phyloP scores from a whole-genome alignment of 2,113 vertebrate species.

The Pithys albifrons region DNA sequence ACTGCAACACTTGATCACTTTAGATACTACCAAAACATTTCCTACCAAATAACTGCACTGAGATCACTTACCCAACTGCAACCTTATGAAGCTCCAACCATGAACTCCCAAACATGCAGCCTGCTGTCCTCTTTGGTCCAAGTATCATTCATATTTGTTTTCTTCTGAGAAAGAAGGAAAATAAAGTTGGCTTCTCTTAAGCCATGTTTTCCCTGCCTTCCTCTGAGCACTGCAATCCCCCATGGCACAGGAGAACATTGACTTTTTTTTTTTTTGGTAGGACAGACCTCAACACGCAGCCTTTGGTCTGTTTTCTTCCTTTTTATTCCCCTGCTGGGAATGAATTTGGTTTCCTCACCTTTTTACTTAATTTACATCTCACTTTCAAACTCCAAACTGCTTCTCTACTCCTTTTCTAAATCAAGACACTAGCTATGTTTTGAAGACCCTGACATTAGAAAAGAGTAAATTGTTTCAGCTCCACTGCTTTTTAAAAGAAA shows the following conservation, averaged over 20 bases:
- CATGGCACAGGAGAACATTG: neutral
- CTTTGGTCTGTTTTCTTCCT: neutral
- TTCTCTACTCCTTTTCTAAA: neutral
- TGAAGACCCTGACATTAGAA: neutral
- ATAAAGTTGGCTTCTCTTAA: neutral
- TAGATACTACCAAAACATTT: neutral
- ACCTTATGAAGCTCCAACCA: neutral
- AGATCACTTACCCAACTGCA: neutral
- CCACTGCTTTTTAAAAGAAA: neutral
- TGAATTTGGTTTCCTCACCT: neutral
- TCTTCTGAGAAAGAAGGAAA: neutral
- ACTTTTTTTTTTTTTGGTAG: neutral
- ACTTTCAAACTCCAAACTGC: neutral
- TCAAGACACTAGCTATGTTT: neutral
- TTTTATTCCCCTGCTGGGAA: neutral
- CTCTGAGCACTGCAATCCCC: neutral
- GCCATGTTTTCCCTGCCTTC: neutral
- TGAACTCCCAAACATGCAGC: neutral
- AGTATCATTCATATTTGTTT: neutral
- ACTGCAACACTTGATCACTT: neutral
- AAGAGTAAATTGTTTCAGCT: neutral
- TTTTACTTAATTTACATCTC: neutral
- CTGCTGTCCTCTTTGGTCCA: neutral
- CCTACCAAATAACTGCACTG: neutral
- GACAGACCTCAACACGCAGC: neutral